Base-by-base conservation (phyloP, 92 coral and sea anemone species). In the Virgularia gustaviana region DNA sequence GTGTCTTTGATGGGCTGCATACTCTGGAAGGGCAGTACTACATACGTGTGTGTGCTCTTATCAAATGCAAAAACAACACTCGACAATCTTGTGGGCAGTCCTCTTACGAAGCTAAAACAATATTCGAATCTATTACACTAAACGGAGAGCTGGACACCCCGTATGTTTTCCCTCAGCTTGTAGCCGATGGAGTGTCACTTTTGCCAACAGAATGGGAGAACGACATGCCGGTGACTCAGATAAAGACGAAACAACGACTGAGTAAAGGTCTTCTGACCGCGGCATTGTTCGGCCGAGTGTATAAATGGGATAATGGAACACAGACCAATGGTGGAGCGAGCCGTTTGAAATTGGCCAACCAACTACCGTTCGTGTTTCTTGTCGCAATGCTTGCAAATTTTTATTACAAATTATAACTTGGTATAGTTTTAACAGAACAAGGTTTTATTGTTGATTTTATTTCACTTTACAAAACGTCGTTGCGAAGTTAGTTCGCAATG, bases 1-100 rank as follows among this genome's bases (percentile, higher is more conserved):
- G 90, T 13, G 87, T 86, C 36, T 86, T 86, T 36, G 85, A 86
- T 35, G 90, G 90, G 43, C 79, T 86, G 18, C 90, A 86, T 72
- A 83, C 82, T 38, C 25, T 9, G 49, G 90, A 86, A 51, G 90
- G 90, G 25, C 84, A 86, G 22, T 86, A 86, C 65, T 86, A 86
- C 31, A 30, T 86, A 31, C 78, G 82, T 52, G 75, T 86, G 39
- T 86, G 90, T 47, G 38, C 90, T 30, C 58, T 86, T 0, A 83
- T 86, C 85, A 86, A 86, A 54, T 86, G 90, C 25, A 65, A 43
- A 13, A 72, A 75, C 35, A 35, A 70, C 1, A 60, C 38, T 44
- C 87, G 87, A 49, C 42, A 67, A 15, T 63, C 87, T 16, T 86
- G 90, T 59, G 90, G 90, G 31, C 75, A 86, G 41, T 32, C 78